Conservation (phyloP, 2,797 vertebrate species). For the Karalla daura region DNA sequence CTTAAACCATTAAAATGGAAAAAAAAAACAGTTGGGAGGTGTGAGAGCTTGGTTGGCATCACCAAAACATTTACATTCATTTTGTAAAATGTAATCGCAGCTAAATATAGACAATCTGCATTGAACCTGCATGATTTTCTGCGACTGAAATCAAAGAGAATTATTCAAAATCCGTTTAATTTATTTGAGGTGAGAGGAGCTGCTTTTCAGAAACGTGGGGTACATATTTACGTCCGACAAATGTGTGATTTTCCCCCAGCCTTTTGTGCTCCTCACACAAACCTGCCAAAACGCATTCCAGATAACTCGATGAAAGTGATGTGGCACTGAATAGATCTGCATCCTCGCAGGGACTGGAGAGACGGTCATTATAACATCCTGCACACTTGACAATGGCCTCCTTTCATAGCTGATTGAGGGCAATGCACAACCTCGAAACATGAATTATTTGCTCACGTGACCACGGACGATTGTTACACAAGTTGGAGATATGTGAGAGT, state of each 20-base stretch:
- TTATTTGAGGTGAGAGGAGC: no score
- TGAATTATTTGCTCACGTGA: neutral
- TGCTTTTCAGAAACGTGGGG: neutral
- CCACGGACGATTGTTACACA: neutral
- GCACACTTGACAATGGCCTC: slow-evolving; percentile 2
- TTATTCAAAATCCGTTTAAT: neutral
- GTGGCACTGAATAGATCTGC: neutral
- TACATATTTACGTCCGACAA: neutral
- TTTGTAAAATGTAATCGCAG: no score
- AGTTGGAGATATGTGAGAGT: neutral
- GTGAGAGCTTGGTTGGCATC: neutral
- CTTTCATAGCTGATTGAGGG: neutral
- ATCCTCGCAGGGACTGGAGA: neutral
- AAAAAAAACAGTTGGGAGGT: no score
- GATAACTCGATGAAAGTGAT: neutral
- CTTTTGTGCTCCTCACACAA: slow-evolving; percentile 2
- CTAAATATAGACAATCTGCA: neutral
- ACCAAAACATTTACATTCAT: neutral
- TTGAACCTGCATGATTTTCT: neutral
- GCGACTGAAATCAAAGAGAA: neutral
- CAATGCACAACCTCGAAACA: neutral
- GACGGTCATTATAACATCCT: neutral
- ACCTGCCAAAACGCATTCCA: neutral
- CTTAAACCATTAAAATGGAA: no score
- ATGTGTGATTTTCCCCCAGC: neutral